Base-by-base conservation (phyloP, 2,113 vertebrate genomes). In the Monopterus albus region DNA sequence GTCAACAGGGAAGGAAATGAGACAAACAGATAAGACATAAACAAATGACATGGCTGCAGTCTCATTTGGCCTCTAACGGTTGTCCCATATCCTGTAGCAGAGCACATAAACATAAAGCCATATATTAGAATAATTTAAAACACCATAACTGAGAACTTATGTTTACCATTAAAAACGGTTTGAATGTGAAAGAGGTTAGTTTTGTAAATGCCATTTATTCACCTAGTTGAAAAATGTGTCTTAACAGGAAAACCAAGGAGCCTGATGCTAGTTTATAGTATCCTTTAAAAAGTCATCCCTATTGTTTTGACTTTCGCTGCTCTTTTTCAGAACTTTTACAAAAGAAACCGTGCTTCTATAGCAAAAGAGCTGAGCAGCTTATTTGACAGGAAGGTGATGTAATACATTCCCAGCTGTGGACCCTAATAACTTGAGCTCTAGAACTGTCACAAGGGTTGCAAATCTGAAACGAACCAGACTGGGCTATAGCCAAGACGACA, bases 1-100 rank as follows among this genome's bases (percentile, higher is more conserved):
- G 77, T 75, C 67, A 85, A 87, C 78, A 70, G 76, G 43, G 56
- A 67, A 85, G 88, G 90, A 90, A 90, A 88, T 86, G 67, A 89
- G 68, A 55, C 65, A 49, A 75, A 67, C 72, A 79, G 83, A 89
- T 76, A 82, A 87, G 63, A 26, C n/a, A 56, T 67, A 82, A 79
- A 83, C 77, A 89, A 77, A 60, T 45, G 66, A 66, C 28, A 75
- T 18, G 38, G 46, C 74, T 51, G 7, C 11, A 51, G 45, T 28
- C 35, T 26, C 35, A 46, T 74, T 79, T 36, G 60, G 65, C 67
- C 67, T 68, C 15, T 17, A 60, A 60, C 36, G 3, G 28, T 31
- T 70, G 61, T 68, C 59, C 33, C 31, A 88, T 84, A 79, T 90
- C 81, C 83, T 52, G 55, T 63, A 23, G 36, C 60, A 50, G 15